Evolutionary conservation across 2,888 invertebrate genomes (phyloP).

Genomic region (Stenoptilia bipunctidactyla): DNA sequence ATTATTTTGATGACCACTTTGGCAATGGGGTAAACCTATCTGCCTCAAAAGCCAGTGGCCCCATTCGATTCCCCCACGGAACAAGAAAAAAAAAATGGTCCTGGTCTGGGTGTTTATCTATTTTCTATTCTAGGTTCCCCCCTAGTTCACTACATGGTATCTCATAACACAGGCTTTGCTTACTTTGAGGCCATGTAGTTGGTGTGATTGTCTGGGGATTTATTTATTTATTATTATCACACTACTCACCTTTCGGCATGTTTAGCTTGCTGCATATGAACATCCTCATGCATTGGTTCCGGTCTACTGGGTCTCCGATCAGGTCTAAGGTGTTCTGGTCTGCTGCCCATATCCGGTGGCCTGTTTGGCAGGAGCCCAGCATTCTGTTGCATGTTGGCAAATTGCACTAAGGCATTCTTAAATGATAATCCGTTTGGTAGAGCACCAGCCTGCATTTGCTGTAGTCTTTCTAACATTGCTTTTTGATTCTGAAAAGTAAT

Average conservation of each 20-base stretch:
- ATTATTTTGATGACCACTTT: too few species aligned
- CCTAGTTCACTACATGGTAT: too few species aligned
- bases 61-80: too few species aligned
- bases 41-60: too few species aligned
- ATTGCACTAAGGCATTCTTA: constrained; percentile 83
- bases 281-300: constrained; percentile 2
- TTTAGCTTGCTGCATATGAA: not conserved
- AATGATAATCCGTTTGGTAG: constrained; percentile 68
- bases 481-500: constrained; percentile 58
- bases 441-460: constrained; percentile 58
- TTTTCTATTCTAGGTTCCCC: too few species aligned
- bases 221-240: too few species aligned
- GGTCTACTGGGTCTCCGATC: constrained; percentile 28
- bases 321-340: constrained; percentile 45
- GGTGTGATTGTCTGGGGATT: too few species aligned
- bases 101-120: too few species aligned
- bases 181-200: too few species aligned
- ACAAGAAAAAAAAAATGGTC: too few species aligned
- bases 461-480: constrained; percentile 55
- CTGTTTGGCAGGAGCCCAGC: constrained; percentile 40
- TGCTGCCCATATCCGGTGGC: constrained; percentile 35
- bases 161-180: too few species aligned
- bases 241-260: constrained; percentile 1
- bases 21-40: too few species aligned
- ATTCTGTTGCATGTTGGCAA: constrained; percentile 72